Base-by-base conservation (phyloP, 1,140 invertebrate species). In the Holcopasites calliopsidis region DNA sequence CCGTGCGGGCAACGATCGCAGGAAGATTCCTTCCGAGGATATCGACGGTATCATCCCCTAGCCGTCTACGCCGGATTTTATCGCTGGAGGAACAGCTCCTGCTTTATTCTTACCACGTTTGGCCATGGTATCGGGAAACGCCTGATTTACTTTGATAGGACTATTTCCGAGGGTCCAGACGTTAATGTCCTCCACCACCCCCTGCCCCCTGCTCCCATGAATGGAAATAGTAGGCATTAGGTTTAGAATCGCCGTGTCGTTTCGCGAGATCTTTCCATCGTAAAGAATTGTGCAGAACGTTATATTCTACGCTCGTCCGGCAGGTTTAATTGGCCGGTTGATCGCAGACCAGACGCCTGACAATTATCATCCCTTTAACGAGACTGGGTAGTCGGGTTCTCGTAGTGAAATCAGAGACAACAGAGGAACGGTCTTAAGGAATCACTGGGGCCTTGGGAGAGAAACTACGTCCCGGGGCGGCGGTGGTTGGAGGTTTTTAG, bases 401-500 rank as follows among this genome's bases (percentile, higher is more conserved):
- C 21, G 1, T 3, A 33, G 21, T 7, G 5, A n/a, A n/a, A 28
- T 42, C 26, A 31, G 47, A n/a, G 0, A 5, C n/a, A 44, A 33
- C 0, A 18, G 31, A 73, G 2, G 35, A 42, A 35, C 8, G 50
- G 28, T 21, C 61, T 72, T 65, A 28, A 35, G 50, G 61, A 50
- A 65, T 21, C n/a, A 8, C 0, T 13, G 26, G 3, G 21, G 50
- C 11, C 71, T 38, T 44, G 55, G 62, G 40, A 47, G 23, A 16
- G 50, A 33, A 21, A 47, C 31, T 54, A 47, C 40, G 28, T 73
- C 60, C 23, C 58, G 58, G 44, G 16, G 33, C 44, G n/a, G 44
- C 23, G 35, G 52, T 54, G 23, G 60, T 74, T 79, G 33, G 60
- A 71, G 66, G 58, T 81, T 82, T 82, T 80, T 75, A 77, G 73